These are phyloP conservation scores for Elgonia sp. DNA, from an alignment of 2,888 invertebrate species.

Conservation along the genomic window DNA sequence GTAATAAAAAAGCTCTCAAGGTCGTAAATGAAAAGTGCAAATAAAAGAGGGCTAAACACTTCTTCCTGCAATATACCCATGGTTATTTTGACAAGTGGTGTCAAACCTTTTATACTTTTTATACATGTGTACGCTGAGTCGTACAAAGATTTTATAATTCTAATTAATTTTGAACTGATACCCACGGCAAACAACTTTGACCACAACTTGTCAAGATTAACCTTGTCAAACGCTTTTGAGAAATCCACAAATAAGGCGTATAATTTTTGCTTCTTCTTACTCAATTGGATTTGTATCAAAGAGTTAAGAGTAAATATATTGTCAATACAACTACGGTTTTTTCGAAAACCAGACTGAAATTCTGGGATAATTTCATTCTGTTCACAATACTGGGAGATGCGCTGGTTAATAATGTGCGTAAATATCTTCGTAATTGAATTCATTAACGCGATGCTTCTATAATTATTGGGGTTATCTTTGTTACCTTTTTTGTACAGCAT, in stretches of 20 bases:
- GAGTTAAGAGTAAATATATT: slow-evolving; percentile 12
- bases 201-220: not conserved
- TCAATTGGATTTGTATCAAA: slow-evolving; percentile 1
- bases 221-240: not conserved
- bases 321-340: not conserved
- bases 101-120: not conserved
- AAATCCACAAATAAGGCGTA: slow-evolving; percentile 5
- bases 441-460: not conserved
- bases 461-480: not conserved
- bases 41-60: slow-evolving; percentile 1
- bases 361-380: not conserved
- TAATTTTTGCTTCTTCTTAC: not conserved
- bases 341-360: slow-evolving; percentile 14
- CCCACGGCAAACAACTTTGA: not conserved
- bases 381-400: not conserved
- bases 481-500: not conserved
- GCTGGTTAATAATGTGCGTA: not conserved
- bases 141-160: not conserved
- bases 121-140: not conserved
- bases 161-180: not conserved
- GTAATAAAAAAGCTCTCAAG: not conserved
- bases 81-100: not conserved
- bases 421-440: slow-evolving; percentile 6
- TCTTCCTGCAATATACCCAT: slow-evolving; percentile 16
- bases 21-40: not conserved